Percentiles rank a stretch among this genome's conserved stretches.
Evolutionary conservation across 1,140 invertebrate species (phyloP).

Genomic region (Diachasmimorpha longicaudata): DNA sequence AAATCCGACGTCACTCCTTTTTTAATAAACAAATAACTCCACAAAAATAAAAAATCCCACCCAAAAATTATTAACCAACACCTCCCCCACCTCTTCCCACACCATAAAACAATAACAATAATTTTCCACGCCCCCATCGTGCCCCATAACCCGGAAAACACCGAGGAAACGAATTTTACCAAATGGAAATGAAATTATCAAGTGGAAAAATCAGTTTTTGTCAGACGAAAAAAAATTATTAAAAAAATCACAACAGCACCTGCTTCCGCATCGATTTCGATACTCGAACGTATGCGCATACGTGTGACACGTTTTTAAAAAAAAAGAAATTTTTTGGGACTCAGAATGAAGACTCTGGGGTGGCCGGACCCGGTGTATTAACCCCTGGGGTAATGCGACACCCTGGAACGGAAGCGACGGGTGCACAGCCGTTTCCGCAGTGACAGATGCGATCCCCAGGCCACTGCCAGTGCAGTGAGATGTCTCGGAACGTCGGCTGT

Average conservation of each 20-base stretch:
- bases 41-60: no score
- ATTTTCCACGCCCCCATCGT: no score
- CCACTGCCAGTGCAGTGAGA: background rate
- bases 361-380: slow-evolving; percentile 35
- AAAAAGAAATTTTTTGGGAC: background rate
- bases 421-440: slow-evolving; percentile 49
- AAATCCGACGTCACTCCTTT: no score
- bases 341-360: slow-evolving; percentile 8
- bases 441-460: slow-evolving; percentile 49
- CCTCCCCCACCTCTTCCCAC: no score
- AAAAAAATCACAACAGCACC: slow-evolving; percentile 11
- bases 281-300: background rate
- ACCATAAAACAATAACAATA: no score
- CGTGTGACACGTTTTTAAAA: background rate
- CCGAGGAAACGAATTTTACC: no score
- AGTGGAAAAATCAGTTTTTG: no score
- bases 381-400: slow-evolving; percentile 46
- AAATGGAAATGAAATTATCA: no score
- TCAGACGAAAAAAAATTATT: no score
- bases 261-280: background rate
- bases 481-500: background rate
- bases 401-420: slow-evolving; percentile 47
- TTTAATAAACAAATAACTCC: no score
- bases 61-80: no score
- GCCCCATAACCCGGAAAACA: no score